Evolutionary conservation across 1,140 invertebrate genomes (phyloP), one percentile per base, ranked within the genome.

Genomic region (Lucilia sericata): DNA sequence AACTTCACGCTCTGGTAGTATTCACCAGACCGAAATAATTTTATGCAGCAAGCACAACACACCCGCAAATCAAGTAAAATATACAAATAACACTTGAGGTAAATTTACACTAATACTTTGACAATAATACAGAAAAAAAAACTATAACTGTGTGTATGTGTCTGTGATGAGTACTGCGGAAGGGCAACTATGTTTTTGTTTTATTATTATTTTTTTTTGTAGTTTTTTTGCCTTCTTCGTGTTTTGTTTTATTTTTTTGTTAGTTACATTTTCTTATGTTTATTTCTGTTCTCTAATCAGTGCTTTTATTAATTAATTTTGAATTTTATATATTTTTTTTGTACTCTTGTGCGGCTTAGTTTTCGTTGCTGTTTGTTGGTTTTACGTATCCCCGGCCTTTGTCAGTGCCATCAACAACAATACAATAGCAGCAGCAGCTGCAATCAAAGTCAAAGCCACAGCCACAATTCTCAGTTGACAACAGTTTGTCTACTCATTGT

Each of bases 1-100:
- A 90, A 90, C 89, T 90, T 90, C 89, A 90, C 89, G 89, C 89
- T 90, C 89, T 88, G 89, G 87, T 90, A 90, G 89, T 89, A 90
- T 87, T 87, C 89, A 90, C 89, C 88, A 90, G 89, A 90, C 89
- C 89, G 89, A 90, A 90, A 90, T 90, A 90, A 90, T 89, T 90
- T 90, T 80, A 80, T 80, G 76, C 76, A 80, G 42, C 42, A 87
- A 89, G 90, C 90, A 87, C 89, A 90, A 90, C 88, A 90, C 87
- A 89, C 85, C 86, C 82, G 85, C 75, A 87, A 84, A 74, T 65
- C 34, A 34, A 80, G 51, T 75, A 14, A 70, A n/a, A 25, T 47
- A 17, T 60, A 60, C 55, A 60, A 60, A 60, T 60, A 70, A 70
- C 65, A 70, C 65, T 70, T 21, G 65, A 70, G 65, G 65, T 70